Percentiles rank a stretch among this genome's conserved stretches.
Conservation (phyloP, 2,888 invertebrate species). For the Argyra leucocephala region DNA sequence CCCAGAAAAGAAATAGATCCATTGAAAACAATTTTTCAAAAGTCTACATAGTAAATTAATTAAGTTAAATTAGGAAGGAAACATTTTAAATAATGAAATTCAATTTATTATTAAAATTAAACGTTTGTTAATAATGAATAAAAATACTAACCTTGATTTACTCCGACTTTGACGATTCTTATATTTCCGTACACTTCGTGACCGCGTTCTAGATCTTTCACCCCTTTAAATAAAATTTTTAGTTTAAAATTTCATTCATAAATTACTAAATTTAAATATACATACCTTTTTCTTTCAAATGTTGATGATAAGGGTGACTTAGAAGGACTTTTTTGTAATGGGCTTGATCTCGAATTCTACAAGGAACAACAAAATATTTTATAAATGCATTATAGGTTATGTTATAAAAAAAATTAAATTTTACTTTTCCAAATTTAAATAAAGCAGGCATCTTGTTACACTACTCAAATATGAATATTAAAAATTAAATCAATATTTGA, state of each 20-base stretch:
- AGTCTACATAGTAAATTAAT: not conserved
- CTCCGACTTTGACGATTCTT: conserved; percentile 55
- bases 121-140: not conserved
- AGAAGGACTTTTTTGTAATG: not conserved
- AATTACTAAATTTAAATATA: not conserved
- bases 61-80: not conserved
- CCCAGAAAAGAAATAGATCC: not conserved
- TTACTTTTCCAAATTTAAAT: not conserved
- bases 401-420: not conserved
- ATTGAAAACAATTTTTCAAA: not conserved
- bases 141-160: conserved; percentile 47
- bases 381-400: not conserved
- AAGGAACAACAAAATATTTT: not conserved
- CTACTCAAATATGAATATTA: not conserved
- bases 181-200: conserved; percentile 38
- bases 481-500: not conserved
- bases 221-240: conserved; percentile 27
- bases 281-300: not conserved
- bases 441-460: not conserved
- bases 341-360: not conserved
- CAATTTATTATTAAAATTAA: too few relatives aligned
- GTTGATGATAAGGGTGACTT: not conserved
- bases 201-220: conserved; percentile 52
- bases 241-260: too few relatives aligned
- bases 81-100: not conserved